Conservation (phyloP, 2,888 invertebrate genomes). For the Habrosyne pyritoides region DNA sequence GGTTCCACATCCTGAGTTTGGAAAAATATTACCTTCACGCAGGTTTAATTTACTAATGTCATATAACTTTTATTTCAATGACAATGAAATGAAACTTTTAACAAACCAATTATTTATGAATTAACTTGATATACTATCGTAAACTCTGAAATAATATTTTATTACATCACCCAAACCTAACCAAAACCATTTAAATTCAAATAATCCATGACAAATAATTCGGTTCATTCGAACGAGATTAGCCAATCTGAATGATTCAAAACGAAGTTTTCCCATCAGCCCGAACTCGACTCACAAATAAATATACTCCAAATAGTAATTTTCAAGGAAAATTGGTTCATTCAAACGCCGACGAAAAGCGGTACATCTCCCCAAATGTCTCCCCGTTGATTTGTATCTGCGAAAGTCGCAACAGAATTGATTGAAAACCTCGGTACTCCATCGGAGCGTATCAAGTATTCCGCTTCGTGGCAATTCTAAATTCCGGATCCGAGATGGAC, state of each 20-base stretch:
- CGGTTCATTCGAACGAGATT: constrained; percentile 1
- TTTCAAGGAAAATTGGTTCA: constrained; percentile 7
- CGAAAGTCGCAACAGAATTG: constrained; percentile 29
- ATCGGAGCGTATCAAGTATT: constrained; percentile 28
- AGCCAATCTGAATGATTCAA: constrained; percentile 4
- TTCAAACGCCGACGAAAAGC: neutral
- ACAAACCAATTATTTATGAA: too few species aligned
- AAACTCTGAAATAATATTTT: neutral
- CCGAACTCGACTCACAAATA: constrained; percentile 4
- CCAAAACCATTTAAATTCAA: neutral
- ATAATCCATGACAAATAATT: constrained; percentile 1
- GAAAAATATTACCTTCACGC: too few species aligned
- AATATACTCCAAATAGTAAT: constrained; percentile 7
- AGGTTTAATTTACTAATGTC: too few species aligned
- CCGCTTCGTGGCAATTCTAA: constrained; percentile 41
- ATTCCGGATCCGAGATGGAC: constrained; percentile 34
- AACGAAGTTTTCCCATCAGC: constrained; percentile 6
- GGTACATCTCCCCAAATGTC: constrained; percentile 17
- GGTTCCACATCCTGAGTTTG: too few species aligned
- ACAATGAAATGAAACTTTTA: too few species aligned
- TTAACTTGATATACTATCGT: too few species aligned
- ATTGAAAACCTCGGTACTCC: constrained; percentile 45
- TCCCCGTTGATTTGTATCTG: constrained; percentile 32
- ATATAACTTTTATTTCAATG: too few species aligned
- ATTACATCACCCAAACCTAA: neutral